Evolutionary conservation across 1,140 invertebrate genomes (phyloP).

Genomic region (Ctenoplectra terminalis): DNA sequence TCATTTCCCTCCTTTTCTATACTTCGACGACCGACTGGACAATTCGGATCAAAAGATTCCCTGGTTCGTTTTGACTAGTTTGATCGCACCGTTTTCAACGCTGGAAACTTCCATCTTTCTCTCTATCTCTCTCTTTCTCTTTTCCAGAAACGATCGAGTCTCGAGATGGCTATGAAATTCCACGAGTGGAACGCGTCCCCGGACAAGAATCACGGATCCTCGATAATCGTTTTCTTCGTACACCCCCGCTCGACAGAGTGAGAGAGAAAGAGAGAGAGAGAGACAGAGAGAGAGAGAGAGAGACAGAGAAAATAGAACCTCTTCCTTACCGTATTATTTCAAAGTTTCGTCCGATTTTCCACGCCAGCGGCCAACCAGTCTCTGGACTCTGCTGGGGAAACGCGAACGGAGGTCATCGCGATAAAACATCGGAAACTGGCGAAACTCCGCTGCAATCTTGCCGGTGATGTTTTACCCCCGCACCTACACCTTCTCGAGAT

Average conservation of each 20-base stretch:
- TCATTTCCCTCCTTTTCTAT: neutral
- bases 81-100: neutral
- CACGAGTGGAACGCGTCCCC: neutral
- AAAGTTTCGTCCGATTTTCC: conserved; percentile 53
- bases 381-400: conserved; percentile 10
- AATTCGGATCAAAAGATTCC: neutral
- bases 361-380: conserved; percentile 1
- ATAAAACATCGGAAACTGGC: conserved; percentile 76
- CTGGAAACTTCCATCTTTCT: neutral
- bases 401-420: conserved; percentile 63
- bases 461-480: conserved; percentile 71
- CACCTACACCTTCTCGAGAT: conserved; percentile 43
- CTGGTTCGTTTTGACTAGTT: neutral
- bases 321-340: conserved; percentile 48
- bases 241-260: neutral
- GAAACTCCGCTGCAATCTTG: conserved; percentile 76
- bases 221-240: conserved; percentile 28
- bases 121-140: too few species aligned
- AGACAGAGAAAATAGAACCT: too few species aligned
- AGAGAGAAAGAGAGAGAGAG: too few species aligned
- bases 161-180: conserved; percentile 10
- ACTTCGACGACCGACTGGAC: neutral
- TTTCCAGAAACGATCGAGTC: neutral
- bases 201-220: neutral
- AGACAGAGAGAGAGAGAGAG: neutral